Conservation (phyloP, 2,113 vertebrate species). For the Oryzias melastigma region DNA sequence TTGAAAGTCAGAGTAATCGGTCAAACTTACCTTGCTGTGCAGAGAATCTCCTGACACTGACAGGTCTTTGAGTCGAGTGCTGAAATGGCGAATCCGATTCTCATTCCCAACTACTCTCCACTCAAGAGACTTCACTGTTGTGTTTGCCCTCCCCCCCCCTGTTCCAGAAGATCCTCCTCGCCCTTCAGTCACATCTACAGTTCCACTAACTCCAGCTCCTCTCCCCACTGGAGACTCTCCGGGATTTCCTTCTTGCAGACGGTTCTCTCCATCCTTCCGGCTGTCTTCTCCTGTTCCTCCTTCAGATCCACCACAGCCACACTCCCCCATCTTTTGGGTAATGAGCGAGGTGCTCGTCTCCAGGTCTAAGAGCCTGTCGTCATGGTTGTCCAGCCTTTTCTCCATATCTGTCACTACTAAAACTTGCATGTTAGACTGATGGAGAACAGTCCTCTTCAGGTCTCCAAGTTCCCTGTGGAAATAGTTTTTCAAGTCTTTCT, state of each 20-base stretch:
- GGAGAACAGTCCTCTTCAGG: slow-evolving; percentile 60
- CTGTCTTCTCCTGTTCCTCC: slow-evolving; percentile 32
- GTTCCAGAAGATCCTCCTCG: slow-evolving; percentile 24
- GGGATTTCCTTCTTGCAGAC: not conserved
- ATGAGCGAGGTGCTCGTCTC: slow-evolving; percentile 64
- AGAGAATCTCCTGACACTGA: slow-evolving; percentile 79
- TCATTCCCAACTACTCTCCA: slow-evolving; percentile 81
- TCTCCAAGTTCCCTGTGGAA: slow-evolving; percentile 67
- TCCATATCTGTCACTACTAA: slow-evolving; percentile 72
- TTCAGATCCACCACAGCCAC: slow-evolving; percentile 34
- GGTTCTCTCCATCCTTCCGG: slow-evolving; percentile 1
- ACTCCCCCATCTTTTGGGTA: slow-evolving; percentile 63
- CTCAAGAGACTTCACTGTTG: slow-evolving; percentile 78
- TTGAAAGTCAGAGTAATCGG: not conserved
- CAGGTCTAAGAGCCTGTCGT: slow-evolving; percentile 52
- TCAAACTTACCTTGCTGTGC: slow-evolving; percentile 51
- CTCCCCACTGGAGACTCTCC: slow-evolving; percentile 6
- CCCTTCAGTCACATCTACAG: slow-evolving; percentile 7
- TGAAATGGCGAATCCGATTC: slow-evolving; percentile 76
- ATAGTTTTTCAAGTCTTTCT: slow-evolving; percentile 68
- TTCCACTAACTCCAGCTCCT: slow-evolving; percentile 9
- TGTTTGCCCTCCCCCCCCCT: slow-evolving; percentile 27
- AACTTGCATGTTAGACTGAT: slow-evolving; percentile 74
- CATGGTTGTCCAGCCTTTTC: slow-evolving; percentile 52
- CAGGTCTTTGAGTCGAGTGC: slow-evolving; percentile 77